Evolutionary conservation across 1,140 invertebrate genomes (phyloP).

Genomic region (Caenorhabditis latens): DNA sequence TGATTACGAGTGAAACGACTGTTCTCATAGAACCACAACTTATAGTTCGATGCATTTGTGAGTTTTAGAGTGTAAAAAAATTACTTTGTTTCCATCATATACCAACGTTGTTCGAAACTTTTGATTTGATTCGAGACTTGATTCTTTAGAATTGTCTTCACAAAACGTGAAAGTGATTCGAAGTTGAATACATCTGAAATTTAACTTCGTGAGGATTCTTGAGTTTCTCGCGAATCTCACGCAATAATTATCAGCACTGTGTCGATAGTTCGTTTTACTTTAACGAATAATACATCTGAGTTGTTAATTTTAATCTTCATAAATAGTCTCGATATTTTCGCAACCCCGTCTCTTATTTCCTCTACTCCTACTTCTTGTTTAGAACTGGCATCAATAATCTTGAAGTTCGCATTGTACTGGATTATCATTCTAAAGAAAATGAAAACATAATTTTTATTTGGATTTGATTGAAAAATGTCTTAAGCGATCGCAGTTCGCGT

Average conservation of each 20-base stretch:
- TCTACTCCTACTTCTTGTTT: background rate
- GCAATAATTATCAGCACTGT: background rate
- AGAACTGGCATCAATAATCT: background rate
- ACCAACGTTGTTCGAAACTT: conserved; percentile 21
- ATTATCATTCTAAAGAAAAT: background rate
- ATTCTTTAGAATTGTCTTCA: background rate
- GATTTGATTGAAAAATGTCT: too few species aligned
- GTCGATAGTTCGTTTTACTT: background rate
- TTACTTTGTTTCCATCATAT: background rate
- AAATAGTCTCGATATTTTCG: background rate
- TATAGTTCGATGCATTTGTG: too few species aligned
- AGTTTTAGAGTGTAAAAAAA: too few species aligned
- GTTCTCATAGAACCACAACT: too few species aligned
- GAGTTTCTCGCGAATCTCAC: background rate
- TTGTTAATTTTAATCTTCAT: background rate
- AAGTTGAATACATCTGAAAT: conserved; percentile 23
- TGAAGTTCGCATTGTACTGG: background rate
- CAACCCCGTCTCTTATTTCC: background rate
- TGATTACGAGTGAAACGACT: too few species aligned
- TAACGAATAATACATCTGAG: background rate
- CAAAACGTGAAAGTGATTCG: background rate
- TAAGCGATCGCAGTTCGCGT: too few species aligned
- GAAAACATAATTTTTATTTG: background rate
- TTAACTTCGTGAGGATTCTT: background rate
- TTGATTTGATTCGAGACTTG: background rate